Base-by-base conservation (phyloP, 2,113 vertebrate genomes). In the Cryptomyrus ogoouensis region DNA sequence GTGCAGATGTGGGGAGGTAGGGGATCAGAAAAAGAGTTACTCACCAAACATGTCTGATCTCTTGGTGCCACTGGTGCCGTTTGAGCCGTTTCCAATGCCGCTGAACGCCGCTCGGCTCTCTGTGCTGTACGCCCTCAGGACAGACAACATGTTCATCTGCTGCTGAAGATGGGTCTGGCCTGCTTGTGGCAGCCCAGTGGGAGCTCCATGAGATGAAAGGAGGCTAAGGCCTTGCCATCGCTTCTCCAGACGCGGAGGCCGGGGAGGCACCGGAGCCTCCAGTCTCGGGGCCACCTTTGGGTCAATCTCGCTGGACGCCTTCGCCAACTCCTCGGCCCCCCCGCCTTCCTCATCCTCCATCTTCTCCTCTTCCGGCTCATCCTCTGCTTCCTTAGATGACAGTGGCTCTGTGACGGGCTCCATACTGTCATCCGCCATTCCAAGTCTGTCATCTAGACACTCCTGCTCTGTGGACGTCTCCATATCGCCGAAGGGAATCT, bases 1-100 rank as follows among this genome's bases (percentile, higher is more conserved):
- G 52, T 86, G 89, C 42, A 50, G 52, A 90, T 90, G 80, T 86
- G 80, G 6, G 56, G 80, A 83, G 39, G 27, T 4, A 66, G 31
- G 80, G 42, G 44, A 19, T 17, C 15, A 42, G 19, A 89, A 89
- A 39, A 88, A 95, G 95, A 94, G 87, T 27, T 46, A 97, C 97
- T 97, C 96, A 97, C 97, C 97, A 95, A 96, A 96, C 95, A 97
- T 94, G 94, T 96, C 96, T 93, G 97, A 96, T 95, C 96, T 97
- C 96, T 97, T 98, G 95, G 95, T 92, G 95, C 93, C 96, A 93
- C 96, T 97, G 89, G 95, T 96, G 88, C 94, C 95, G 91, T 95
- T 96, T 95, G 96, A 93, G 93, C 94, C 95, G 94, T 93, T 95
- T 90, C 95, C 95, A 93, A 97, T 96, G 93, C 96, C 94, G 70